Evolutionary conservation across 2,113 vertebrate genomes (phyloP).

Genomic region (Myxocyprinus asiaticus): DNA sequence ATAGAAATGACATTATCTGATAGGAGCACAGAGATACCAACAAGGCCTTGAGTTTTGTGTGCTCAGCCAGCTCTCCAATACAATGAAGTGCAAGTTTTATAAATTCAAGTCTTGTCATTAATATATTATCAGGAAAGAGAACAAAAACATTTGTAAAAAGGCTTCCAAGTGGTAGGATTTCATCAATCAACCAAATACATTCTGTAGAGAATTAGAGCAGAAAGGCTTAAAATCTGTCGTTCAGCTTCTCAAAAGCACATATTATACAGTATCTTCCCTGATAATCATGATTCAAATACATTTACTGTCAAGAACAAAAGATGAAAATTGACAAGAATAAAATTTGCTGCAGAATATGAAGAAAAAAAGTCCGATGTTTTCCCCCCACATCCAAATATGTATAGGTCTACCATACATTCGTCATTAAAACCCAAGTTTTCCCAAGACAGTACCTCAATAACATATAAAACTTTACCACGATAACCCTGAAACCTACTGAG

Average conservation of each 20-base stretch:
- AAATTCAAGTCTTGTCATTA: constrained; percentile 64
- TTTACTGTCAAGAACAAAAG: background rate
- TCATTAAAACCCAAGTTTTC: constrained; percentile 23
- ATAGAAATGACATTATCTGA: constrained; percentile 65
- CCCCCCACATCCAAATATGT: background rate
- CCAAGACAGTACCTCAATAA: constrained; percentile 20
- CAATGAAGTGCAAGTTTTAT: constrained; percentile 67
- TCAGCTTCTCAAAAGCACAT: constrained; percentile 2
- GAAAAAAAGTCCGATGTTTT: background rate
- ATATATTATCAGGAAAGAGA: constrained; percentile 53
- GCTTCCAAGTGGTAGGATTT: constrained; percentile 38
- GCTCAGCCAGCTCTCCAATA: constrained; percentile 32
- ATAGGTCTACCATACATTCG: background rate
- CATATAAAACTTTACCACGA: background rate
- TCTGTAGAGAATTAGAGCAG: constrained; percentile 27
- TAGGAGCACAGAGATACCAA: constrained; percentile 60
- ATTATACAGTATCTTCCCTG: constrained; percentile 11
- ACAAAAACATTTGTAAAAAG: constrained; percentile 36
- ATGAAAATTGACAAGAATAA: background rate
- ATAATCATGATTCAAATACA: constrained; percentile 5
- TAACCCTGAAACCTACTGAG: background rate
- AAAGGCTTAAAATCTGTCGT: constrained; percentile 13
- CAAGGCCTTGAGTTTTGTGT: constrained; percentile 48
- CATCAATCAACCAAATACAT: constrained; percentile 57
- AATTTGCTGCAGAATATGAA: constrained; percentile 7